phyloP scores from a whole-genome alignment of 2,797 vertebrate species.

The Huso huso region DNA sequence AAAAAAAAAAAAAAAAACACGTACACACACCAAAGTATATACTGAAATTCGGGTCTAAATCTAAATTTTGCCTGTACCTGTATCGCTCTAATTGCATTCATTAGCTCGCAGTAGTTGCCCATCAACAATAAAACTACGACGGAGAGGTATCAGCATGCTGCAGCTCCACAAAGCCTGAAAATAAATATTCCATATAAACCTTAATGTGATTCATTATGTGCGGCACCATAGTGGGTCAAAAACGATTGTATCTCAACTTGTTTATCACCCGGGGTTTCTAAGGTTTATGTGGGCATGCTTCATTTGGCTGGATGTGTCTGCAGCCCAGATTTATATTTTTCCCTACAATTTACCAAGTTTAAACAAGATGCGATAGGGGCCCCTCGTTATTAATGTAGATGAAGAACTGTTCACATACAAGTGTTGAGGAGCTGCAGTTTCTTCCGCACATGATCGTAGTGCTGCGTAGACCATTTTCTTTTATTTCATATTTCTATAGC shows the following conservation, averaged over 20 bases:
- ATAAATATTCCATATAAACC: slow-evolving; percentile 7
- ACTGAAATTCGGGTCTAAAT: neutral
- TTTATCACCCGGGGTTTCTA: slow-evolving; percentile 9
- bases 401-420: no score
- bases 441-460: no score
- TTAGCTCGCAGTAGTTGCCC: slow-evolving; percentile 7
- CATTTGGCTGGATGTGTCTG: slow-evolving; percentile 20
- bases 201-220: slow-evolving; percentile 3
- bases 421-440: no score
- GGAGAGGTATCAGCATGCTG: slow-evolving; percentile 3
- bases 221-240: neutral
- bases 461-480: neutral
- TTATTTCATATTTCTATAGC: no score
- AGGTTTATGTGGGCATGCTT: slow-evolving; percentile 36
- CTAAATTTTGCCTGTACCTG: neutral
- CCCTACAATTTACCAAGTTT: no score
- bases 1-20: no score
- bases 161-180: neutral
- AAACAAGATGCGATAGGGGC: no score
- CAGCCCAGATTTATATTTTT: neutral
- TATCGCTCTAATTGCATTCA: slow-evolving; percentile 8
- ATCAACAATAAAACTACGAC: neutral
- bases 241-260: neutral
- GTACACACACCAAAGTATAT: no score
- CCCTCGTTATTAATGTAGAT: no score